Evolutionary conservation across 2,888 invertebrate genomes (phyloP).

Genomic region (Theristus sp.): DNA sequence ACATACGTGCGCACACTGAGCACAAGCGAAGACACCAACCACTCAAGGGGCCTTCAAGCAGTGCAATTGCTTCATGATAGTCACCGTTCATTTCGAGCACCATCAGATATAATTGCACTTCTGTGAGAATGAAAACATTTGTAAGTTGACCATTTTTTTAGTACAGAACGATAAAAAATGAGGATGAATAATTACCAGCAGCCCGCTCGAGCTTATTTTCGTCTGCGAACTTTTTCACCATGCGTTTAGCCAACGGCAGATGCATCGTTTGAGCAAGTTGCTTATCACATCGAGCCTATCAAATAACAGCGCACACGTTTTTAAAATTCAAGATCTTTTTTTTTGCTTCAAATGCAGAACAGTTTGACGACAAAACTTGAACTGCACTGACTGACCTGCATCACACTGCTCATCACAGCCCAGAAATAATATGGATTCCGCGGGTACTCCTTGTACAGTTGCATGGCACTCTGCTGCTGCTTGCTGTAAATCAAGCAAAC

Average conservation of each 20-base stretch:
- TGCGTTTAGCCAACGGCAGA: conserved; percentile 69
- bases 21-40: too few species aligned
- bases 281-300: too few species aligned
- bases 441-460: conserved; percentile 67
- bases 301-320: background rate
- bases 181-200: background rate
- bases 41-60: conserved; percentile 58
- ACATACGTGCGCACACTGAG: too few species aligned
- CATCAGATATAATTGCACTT: conserved; percentile 71
- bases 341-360: too few species aligned
- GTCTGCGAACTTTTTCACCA: conserved; percentile 69
- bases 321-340: too few species aligned
- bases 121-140: too few species aligned
- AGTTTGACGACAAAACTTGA: too few species aligned
- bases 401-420: conserved; percentile 87
- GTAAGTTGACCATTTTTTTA: background rate
- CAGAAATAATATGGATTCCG: conserved; percentile 95
- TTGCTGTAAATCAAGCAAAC: conserved; percentile 3
- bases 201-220: conserved; percentile 71
- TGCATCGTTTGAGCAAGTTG: conserved; percentile 47
- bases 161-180: background rate
- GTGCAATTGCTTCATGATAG: conserved; percentile 55
- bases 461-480: conserved; percentile 53
- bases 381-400: too few species aligned
- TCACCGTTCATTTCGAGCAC: conserved; percentile 55